A percentile compares a stretch with the other conserved stretches of the same genome.
phyloP scores from a whole-genome alignment of 2,113 vertebrate species.

The Tenebrosternarchus preto region DNA sequence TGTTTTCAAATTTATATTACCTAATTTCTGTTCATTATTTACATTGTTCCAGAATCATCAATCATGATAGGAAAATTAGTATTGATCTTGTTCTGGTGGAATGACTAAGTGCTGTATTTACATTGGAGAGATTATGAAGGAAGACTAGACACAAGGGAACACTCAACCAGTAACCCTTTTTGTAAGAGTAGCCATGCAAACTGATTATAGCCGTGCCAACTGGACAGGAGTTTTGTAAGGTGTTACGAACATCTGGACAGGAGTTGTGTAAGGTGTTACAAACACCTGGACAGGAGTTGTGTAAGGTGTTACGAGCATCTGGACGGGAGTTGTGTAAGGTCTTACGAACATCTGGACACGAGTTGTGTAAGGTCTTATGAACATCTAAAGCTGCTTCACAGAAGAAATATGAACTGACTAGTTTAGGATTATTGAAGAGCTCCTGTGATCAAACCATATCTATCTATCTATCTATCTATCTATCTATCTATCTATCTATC shows the following conservation, averaged over 20 bases:
- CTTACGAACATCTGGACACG: not conserved
- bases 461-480: too few species aligned
- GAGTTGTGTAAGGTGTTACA: constrained; percentile 13
- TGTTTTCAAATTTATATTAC: not conserved
- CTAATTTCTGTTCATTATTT: constrained; percentile 20
- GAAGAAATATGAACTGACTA: not conserved
- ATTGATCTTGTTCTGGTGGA: constrained; percentile 22
- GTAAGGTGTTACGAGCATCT: not conserved
- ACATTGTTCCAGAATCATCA: not conserved
- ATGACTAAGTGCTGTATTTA: not conserved
- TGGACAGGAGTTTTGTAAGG: too few species aligned
- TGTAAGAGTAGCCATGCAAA: too few species aligned
- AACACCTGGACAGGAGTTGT: too few species aligned
- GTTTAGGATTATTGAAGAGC: not conserved
- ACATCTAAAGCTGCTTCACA: not conserved
- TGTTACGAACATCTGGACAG: not conserved
- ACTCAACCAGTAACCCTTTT: not conserved
- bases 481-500: too few species aligned
- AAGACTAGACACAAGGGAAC: not conserved
- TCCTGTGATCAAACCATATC: not conserved
- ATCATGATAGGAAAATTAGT: constrained; percentile 29
- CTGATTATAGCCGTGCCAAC: too few species aligned
- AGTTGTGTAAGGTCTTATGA: too few species aligned
- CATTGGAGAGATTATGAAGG: not conserved
- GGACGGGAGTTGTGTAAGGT: not conserved